Evolutionary conservation across 1,140 invertebrate species (phyloP), one percentile per base, ranked within the genome.

Genomic region (Micrasema minimum): DNA sequence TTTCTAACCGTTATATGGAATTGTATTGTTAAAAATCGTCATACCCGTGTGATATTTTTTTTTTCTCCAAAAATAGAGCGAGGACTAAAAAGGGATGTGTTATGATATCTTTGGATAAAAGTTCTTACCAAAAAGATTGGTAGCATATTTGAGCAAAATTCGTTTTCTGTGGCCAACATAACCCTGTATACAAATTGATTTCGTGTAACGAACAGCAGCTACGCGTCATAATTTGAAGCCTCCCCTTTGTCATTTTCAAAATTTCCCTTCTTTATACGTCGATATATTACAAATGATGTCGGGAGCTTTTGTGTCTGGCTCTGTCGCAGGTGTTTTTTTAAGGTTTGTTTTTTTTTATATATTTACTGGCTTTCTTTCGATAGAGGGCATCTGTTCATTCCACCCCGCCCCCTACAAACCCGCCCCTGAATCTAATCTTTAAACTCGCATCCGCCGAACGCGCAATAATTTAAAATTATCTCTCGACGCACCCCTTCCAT

Each of bases 391-490:
- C 66, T 68, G 66, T 45, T 62, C 66, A 18, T 55, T 53, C 64
- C 35, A 7, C 55, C 55, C 55, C 22, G 14, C 31, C 31, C 1
- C 51, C 57, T 23, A 12, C 23, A 20, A 50, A 14, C 69, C 71
- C 55, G 43, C 41, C 14, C 48, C 41, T 4, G 23, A 46, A 45
- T 62, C 43, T 46, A 68, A 72, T 67, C 51, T 67, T 51, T 55
- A 59, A 61, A 35, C 55, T 61, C 23, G 53, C 65, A 31, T 64
- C 66, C 59, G 14, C 53, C 38, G 31, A 57, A 65, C 20, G 65
- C 37, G 72, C 73, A 38, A 75, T 75, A 72, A 68, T 72, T 72
- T 72, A 72, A 75, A 75, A 75, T 75, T 75, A 75, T 75, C 73
- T 72, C 64, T 38, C 43, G 48, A n/a, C 69, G 65, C 65, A 71